Percentiles rank a stretch among this genome's conserved stretches.
phyloP scores from a whole-genome alignment of 2,888 invertebrate species.

The Catocala nupta region DNA sequence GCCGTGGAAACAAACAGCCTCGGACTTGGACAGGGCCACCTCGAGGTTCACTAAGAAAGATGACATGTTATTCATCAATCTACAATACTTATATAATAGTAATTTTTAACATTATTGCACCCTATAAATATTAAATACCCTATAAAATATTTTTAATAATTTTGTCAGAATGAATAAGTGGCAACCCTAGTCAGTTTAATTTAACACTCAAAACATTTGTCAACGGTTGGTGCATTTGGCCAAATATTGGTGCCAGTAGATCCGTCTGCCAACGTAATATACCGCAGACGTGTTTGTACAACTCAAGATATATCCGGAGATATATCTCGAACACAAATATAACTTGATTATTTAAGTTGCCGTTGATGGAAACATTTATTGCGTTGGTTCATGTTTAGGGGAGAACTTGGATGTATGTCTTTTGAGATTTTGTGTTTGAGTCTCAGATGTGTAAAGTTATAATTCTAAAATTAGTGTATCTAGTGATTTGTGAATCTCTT shows the following conservation, averaged over 20 bases:
- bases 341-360: slow-evolving; percentile 51
- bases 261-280: slow-evolving; percentile 36
- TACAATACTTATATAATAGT: too few relatives aligned
- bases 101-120: too few relatives aligned
- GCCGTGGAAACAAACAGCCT: too few relatives aligned
- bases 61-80: too few relatives aligned
- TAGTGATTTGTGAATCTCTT: too few relatives aligned
- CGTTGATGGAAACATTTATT: slow-evolving; percentile 36
- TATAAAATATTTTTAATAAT: too few relatives aligned
- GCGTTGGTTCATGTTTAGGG: slow-evolving; percentile 8
- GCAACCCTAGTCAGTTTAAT: slow-evolving; percentile 26
- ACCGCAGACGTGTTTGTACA: slow-evolving; percentile 43
- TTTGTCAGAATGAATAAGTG: not conserved
- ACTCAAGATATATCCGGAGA: slow-evolving; percentile 39
- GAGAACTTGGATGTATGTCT: not conserved
- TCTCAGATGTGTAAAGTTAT: slow-evolving; percentile 4
- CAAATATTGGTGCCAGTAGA: slow-evolving; percentile 37
- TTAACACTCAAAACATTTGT: slow-evolving; percentile 33
- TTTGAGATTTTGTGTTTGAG: slow-evolving; percentile 6
- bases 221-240: slow-evolving; percentile 19
- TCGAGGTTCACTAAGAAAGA: too few relatives aligned
- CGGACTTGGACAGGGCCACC: too few relatives aligned
- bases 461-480: not conserved
- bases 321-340: slow-evolving; percentile 45
- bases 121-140: too few relatives aligned